Base-by-base conservation (phyloP, 2,888 invertebrate species). In the Eurytoma adleriae region DNA sequence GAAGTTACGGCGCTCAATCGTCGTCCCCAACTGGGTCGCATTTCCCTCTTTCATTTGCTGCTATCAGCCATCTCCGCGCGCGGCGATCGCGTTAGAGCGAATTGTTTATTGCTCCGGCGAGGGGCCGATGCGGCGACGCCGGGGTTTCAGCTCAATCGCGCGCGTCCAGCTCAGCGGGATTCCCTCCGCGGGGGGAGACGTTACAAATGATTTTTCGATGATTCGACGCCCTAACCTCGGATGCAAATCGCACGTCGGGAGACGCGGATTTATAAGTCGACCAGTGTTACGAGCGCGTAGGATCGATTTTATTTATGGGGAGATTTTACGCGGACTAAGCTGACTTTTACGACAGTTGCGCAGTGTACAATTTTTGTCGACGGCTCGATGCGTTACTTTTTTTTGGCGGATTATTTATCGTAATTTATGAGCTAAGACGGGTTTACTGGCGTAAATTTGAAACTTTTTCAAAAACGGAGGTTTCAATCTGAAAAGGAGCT, bases 1-100 rank as follows among this genome's bases (percentile, higher is more conserved):
- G 81, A 84, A 85, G 83, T 86, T 85, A 86, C 84, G 83, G 83
- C 82, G 83, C 81, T 84, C 84, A 83, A 86, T 85, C 85, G 85
- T 84, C 84, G 62, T 40, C 54, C 76, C 67, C 75, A 79, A 82
- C 82, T 82, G 74, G 82, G 78, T 82, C 78, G 78, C 75, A 81
- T 81, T 81, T 81, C 76, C 81, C 67, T 56, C 20, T 66, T 80
- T 76, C 80, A 78, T 82, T 80, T 82, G 80, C 80, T 75, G 61
- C 16, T 54, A 54, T 54, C 14, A 12, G 54, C n/a, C 54, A 14
- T 54, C 13, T 27, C 2, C 66, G 24, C 57, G 16, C 14, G 62
- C 54, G 48, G 67, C 54, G 54, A 54, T 54, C 16, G 54, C 54
- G 54, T 52, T 54, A 57, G 68, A 76, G 71, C 67, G 48, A 72